Evolutionary conservation across 2,113 vertebrate genomes (phyloP).

Genomic region (Tautogolabrus adspersus): DNA sequence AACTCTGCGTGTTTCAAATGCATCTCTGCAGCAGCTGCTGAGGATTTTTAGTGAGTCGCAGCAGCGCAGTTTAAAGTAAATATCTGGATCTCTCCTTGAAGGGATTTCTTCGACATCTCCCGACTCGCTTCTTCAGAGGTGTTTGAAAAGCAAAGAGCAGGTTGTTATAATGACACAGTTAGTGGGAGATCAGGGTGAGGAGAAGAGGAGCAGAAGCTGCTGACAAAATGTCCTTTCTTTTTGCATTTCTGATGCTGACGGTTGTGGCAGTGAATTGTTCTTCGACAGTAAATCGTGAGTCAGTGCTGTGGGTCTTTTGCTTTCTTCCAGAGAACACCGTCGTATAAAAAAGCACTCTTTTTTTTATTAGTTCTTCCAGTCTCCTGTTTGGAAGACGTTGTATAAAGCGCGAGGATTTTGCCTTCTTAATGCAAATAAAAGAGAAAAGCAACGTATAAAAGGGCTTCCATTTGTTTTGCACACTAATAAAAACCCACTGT

Average conservation of each 20-base stretch:
- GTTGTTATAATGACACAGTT: conserved; percentile 58
- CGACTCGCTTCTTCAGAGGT: conserved; percentile 51
- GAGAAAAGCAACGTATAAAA: conserved; percentile 9
- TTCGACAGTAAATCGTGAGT: conserved; percentile 25
- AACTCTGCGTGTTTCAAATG: conserved; percentile 47
- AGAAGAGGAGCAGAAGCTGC: conserved; percentile 7
- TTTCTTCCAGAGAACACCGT: neutral
- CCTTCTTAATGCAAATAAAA: conserved; percentile 9
- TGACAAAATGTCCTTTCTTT: conserved; percentile 17
- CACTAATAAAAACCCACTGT: neutral
- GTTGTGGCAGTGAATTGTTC: conserved; percentile 38
- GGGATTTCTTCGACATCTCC: conserved; percentile 48
- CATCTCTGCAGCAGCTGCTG: conserved; percentile 36
- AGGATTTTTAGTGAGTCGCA: conserved; percentile 39
- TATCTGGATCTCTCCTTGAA: conserved; percentile 44
- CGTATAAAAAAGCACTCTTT: conserved; percentile 11
- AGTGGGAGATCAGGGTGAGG: conserved; percentile 43
- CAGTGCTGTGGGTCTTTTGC: conserved; percentile 4
- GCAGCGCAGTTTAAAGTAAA: conserved; percentile 56
- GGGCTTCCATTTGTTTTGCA: neutral
- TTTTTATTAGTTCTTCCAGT: conserved; percentile 29
- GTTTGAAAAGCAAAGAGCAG: conserved; percentile 46
- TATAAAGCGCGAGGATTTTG: conserved; percentile 27
- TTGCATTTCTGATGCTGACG: conserved; percentile 35
- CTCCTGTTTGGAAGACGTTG: conserved; percentile 5